These are phyloP conservation scores for Subacronicta megacephala DNA, from an alignment of 2,888 invertebrate species.

Conservation along the genomic window DNA sequence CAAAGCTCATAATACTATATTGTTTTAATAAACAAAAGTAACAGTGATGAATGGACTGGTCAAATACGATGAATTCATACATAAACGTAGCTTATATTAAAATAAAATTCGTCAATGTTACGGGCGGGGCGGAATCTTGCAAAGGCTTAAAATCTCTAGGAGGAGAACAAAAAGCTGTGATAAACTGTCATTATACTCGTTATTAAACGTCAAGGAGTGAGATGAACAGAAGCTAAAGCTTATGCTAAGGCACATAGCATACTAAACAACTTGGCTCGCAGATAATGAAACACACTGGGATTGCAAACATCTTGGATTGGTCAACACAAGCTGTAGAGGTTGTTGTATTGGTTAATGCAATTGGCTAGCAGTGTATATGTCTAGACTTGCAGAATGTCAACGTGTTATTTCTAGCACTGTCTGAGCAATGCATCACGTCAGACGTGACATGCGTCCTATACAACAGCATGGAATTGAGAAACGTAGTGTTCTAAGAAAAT, in stretches of 20 bases:
- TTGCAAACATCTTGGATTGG: background rate
- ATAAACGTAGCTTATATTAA: too few species aligned
- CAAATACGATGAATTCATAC: background rate
- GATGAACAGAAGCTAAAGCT: background rate
- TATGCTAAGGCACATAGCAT: background rate
- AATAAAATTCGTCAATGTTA: too few species aligned
- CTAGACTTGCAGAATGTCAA: conserved; percentile 1
- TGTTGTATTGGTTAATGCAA: conserved; percentile 1
- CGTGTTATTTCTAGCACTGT: background rate
- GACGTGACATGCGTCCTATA: too few species aligned
- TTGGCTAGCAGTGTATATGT: background rate
- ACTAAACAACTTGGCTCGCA: background rate
- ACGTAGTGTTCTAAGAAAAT: background rate
- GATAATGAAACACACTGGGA: background rate
- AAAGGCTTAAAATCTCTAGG: too few species aligned
- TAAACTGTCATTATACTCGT: too few species aligned
- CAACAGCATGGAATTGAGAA: background rate
- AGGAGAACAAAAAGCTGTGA: too few species aligned
- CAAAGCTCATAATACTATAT: background rate
- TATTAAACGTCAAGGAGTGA: background rate
- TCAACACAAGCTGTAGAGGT: background rate
- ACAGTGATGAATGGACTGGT: background rate
- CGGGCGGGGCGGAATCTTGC: too few species aligned
- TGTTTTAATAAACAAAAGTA: conserved; percentile 5
- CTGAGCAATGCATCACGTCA: background rate